Evolutionary conservation across 35 echinoderm and acorn worm species (phyloP), one percentile per base, ranked within the genome.

Genomic region (Patiria miniata): DNA sequence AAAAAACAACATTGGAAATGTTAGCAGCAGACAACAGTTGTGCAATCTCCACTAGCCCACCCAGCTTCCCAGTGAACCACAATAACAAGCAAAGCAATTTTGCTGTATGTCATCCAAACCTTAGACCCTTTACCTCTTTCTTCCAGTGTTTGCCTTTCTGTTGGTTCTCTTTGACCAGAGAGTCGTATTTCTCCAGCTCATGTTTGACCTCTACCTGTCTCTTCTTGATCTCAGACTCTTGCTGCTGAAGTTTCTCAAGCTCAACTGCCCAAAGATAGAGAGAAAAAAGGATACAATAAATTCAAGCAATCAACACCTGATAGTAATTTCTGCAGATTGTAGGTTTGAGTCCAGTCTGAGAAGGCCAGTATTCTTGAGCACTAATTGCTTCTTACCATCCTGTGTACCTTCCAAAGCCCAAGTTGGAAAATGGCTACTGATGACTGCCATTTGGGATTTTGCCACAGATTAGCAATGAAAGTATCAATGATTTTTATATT

Each of bases 61-160:
- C 32, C 36, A 39, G 6, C 77, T 38, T 29, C 12, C n/a, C n/a
- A n/a, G n/a, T n/a, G n/a, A n/a, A n/a, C n/a, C n/a, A 17, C n/a
- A 69, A 69, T 23, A 7, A 18, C n/a, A 69, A 28, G 61, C 61
- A 69, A 69, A n/a, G n/a, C n/a, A n/a, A n/a, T n/a, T 58, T 58
- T n/a, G n/a, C n/a, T n/a, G n/a, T n/a, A n/a, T n/a, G n/a, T n/a
- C n/a, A n/a, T n/a, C n/a, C n/a, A n/a, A n/a, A n/a, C n/a, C n/a
- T n/a, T n/a, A n/a, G n/a, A n/a, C n/a, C n/a, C n/a, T n/a, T n/a
- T 57, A 94, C 96, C 89, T 99, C 96, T 95, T 99, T 99, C 83
- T 94, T 99, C 92, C 92, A 98, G 39, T 99, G 96, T 78, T 89
- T 99, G 21, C 85, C 88, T 77, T 91, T 91, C 86, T 95, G 92